Evolutionary conservation across 1,140 invertebrate genomes (phyloP), one percentile per base, ranked within the genome.

Genomic region (Brachionus calyciflorus): DNA sequence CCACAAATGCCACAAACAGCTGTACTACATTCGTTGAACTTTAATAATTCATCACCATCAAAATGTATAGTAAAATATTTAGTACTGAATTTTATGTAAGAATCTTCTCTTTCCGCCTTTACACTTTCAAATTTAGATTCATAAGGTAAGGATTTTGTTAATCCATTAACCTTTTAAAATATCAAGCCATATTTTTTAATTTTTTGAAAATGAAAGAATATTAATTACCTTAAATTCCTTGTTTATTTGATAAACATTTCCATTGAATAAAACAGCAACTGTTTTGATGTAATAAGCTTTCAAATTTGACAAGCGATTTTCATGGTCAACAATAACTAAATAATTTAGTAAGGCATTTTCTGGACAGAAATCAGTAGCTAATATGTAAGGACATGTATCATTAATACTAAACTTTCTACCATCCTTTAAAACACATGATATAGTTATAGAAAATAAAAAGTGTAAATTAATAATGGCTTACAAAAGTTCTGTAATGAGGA

Each of bases 401-500:
- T 49, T 73, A 21, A 73, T 49, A 0, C 5, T 17, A 55, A 73
- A 73, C 12, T 28, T 28, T 10, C 24, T 10, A 73, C 69, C 69
- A 55, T 73, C 69, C 69, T 73, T 33, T 19, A 73, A 49, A 14
- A 48, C 9, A 49, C n/a, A 73, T 3, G 21, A 24, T 2, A 21
- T 21, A 53, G 49, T 53, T n/a, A 46, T 1, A 44, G 9, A 69
- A 41, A 6, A 28, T 14, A 19, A 44, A 69, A 26, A n/a, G 49
- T n/a, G 0, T 14, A 37, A 17, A 26, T 49, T 30, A 48, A 26
- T 7, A 51, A 48, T 26, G 9, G 12, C n/a, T 51, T 73, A 73
- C 69, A 73, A 73, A 73, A 17, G 69, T 33, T 51, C 44, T 30
- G 24, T 73, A 73, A 41, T 73, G 69, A 28, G 69, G 69, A 73